Evolutionary conservation across 2,113 vertebrate species (phyloP), one percentile per base, ranked within the genome.

Genomic region (Nasalis larvatus): DNA sequence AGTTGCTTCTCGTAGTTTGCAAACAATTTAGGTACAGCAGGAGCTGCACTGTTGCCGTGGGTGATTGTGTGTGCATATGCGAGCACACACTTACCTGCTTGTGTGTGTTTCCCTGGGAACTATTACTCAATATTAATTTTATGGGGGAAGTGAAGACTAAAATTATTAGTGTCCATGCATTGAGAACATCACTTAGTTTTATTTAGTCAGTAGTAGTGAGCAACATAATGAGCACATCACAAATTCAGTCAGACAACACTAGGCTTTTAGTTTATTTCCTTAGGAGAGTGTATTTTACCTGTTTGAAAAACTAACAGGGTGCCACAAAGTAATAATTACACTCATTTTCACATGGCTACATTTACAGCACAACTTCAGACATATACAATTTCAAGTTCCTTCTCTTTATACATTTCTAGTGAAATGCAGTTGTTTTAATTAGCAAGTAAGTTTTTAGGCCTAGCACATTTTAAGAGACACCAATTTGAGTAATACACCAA

Each of bases 1-100:
- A 96, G 97, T 97, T 96, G 86, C 71, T 98, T 98, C 96, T 96
- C 91, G 89, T 71, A 71, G 74, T 95, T 98, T 95, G 92, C 91
- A 84, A 96, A 96, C 86, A 97, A 88, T 89, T 93, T 77, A 86
- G 74, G 91, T 25, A 11, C 54, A 63, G 81, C 63, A 13, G 2
- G 13, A 85, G 30, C 40, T 7, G 13, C 58, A 21, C 3, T 17
- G 23, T 54, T 45, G 23, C 49, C 58, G 40, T 27, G 18, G 58
- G 42, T 40, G 27, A 83, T 4, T 37, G n/a, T 32, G 30, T 16
- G 49, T 40, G 25, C 2, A 0, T 30, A 21, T 42, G 68, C 1
- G 0, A 63, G 21, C 76, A 78, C 17, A 49, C 11, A 5, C 68
- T 56, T 37, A n/a, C 47, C 18, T 68, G 54, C 20, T 84, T 40